Base-by-base conservation (phyloP, 53 echinoderm and acorn worm species). In the Paelopatides confundens region DNA sequence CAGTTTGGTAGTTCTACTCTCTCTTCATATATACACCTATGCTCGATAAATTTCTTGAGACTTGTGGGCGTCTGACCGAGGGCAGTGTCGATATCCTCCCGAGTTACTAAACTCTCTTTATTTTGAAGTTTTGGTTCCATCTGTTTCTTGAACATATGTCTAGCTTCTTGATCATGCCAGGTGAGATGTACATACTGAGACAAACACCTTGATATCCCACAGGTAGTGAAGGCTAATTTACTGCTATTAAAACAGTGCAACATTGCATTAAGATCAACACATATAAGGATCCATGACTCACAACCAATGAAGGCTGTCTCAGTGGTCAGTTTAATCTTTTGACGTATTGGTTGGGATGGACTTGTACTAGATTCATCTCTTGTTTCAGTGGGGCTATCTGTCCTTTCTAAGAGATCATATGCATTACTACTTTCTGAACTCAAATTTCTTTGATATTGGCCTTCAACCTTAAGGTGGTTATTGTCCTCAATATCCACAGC, bases 151-250 rank as follows among this genome's bases (percentile, higher is more conserved):
- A 71, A 71, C 38, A 39, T 39, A 24, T 15, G 3, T 14, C 39
- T 46, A 43, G 71, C 71, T 39, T 71, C 71, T 71, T 39, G 3
- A 7, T 26, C 24, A n/a, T 43, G 39, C 71, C 71, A 71, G 8
- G 71, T 71, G 33, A 71, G 24, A 46, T 71, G 71, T 26, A 71
- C 26, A 35, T 71, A 71, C 71, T 71, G 71, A 3, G 71, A 71
- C 18, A 71, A 24, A 46, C 71, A 71, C 23, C 71, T 71, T 21
- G 71, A 71, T 39, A 71, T 71, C 17, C 40, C 71, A 13, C 40
- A 71, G 2, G 71, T 71, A 3, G 71, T 39, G 46, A 33, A 71
- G 4, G 40, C 71, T 37, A 71, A 37, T 28, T 71, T 71, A 9
- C 71, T 27, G 71, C 46, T 39, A n/a, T 23, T 39, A 26, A 43